Evolutionary conservation across 1,140 invertebrate species (phyloP).

Genomic region (Bombus pascuorum): DNA sequence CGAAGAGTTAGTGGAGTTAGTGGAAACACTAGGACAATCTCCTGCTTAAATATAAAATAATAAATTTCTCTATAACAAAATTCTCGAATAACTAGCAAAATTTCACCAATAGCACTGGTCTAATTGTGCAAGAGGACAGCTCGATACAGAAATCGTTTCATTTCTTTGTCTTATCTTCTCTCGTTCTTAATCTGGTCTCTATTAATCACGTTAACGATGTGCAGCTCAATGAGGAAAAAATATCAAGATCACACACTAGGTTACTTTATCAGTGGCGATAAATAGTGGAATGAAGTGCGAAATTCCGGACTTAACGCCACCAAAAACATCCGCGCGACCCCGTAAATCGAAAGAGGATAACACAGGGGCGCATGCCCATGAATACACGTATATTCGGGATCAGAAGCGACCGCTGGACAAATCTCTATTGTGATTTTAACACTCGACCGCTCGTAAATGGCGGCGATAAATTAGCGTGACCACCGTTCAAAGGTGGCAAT

Average conservation of each 20-base stretch:
- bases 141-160: background rate
- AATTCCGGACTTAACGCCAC: background rate
- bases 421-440: conserved; percentile 48
- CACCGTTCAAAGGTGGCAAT: conserved; percentile 32
- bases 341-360: conserved; percentile 26
- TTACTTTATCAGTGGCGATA: background rate
- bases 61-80: no score
- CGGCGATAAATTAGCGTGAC: conserved; percentile 32
- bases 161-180: background rate
- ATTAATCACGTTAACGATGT: background rate
- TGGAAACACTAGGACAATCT: no score
- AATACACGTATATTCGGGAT: background rate
- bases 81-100: no score
- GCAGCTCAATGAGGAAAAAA: background rate
- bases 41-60: no score
- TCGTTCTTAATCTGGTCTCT: no score
- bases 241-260: background rate
- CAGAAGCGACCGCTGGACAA: conserved; percentile 1
- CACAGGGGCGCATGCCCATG: background rate
- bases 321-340: background rate
- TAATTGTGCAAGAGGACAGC: no score
- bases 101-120: no score
- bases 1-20: no score
- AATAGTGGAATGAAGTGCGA: background rate
- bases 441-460: conserved; percentile 17